Percentiles rank a stretch among this genome's conserved stretches.
phyloP scores from a whole-genome alignment of 2,113 vertebrate genomes.

The Chloroceryle aenea region DNA sequence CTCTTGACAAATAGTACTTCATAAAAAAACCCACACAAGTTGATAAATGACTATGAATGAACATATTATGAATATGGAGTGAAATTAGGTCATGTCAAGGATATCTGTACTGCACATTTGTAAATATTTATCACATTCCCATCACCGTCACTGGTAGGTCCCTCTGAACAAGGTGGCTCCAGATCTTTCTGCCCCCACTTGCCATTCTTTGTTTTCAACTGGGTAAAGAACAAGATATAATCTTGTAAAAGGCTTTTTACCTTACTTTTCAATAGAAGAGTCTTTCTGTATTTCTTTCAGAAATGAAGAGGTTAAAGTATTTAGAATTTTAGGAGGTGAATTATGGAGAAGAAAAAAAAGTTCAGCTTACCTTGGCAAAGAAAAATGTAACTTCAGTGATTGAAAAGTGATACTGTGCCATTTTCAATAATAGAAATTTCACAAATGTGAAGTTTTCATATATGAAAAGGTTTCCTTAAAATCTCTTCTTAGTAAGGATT shows the following conservation, averaged over 20 bases:
- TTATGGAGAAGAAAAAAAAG: background rate
- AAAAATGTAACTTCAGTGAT: background rate
- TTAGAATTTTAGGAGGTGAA: background rate
- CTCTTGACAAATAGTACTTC: slow-evolving; percentile 63
- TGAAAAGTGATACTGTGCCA: background rate
- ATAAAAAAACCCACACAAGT: background rate
- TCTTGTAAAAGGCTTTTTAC: background rate
- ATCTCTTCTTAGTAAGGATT: background rate
- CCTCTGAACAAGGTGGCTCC: background rate
- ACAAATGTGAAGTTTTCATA: background rate
- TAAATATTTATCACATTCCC: slow-evolving; percentile 62
- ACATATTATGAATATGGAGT: slow-evolving; percentile 55
- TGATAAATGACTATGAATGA: slow-evolving; percentile 66
- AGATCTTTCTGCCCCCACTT: background rate
- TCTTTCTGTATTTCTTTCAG: background rate
- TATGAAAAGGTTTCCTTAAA: background rate
- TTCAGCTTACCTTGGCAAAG: background rate
- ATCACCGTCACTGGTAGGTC: background rate
- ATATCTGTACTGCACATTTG: slow-evolving; percentile 6
- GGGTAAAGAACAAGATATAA: background rate
- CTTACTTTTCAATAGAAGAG: background rate
- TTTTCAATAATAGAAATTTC: background rate
- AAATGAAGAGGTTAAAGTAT: background rate
- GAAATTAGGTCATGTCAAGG: slow-evolving; percentile 43
- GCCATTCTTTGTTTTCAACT: background rate